These are phyloP conservation scores for Chrysemys picta DNA, from an alignment of 2,113 vertebrate genomes.

Conservation along the genomic window DNA sequence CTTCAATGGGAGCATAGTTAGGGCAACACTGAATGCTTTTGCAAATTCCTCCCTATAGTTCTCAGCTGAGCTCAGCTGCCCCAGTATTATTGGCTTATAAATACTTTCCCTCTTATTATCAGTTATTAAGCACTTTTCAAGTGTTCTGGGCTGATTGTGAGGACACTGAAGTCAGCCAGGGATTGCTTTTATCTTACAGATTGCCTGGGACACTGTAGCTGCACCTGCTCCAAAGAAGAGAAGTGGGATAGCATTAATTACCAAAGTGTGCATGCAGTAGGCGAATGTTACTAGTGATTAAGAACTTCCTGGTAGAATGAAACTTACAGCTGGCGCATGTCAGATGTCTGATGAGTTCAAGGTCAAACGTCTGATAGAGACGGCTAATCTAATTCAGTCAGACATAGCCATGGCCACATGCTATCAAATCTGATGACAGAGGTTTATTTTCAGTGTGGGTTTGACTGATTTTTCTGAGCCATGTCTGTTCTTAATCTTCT, in stretches of 20 bases:
- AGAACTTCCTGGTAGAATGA: neutral
- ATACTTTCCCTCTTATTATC: rapidly evolving
- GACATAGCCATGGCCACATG: neutral
- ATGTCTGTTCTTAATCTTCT: slow-evolving; percentile 64
- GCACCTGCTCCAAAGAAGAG: neutral
- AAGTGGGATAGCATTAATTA: neutral
- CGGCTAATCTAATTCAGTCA: neutral
- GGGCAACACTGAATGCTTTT: neutral
- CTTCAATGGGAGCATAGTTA: neutral
- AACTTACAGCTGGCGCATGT: neutral
- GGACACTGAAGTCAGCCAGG: neutral
- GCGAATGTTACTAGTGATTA: neutral
- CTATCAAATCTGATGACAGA: neutral
- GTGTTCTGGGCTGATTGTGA: neutral
- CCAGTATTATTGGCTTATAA: neutral
- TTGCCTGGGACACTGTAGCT: neutral
- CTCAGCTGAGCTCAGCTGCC: neutral
- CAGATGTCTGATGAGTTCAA: neutral
- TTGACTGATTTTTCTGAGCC: slow-evolving; percentile 45
- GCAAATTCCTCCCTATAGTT: neutral
- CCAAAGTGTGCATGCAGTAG: neutral
- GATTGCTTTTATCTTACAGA: neutral
- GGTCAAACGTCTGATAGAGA: neutral
- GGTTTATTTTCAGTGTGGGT: slow-evolving; percentile 12
- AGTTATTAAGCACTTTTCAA: neutral